Percentiles rank a stretch among this genome's conserved stretches.
Conservation (phyloP, 2,113 vertebrate species). For the Pseudorasbora parva region DNA sequence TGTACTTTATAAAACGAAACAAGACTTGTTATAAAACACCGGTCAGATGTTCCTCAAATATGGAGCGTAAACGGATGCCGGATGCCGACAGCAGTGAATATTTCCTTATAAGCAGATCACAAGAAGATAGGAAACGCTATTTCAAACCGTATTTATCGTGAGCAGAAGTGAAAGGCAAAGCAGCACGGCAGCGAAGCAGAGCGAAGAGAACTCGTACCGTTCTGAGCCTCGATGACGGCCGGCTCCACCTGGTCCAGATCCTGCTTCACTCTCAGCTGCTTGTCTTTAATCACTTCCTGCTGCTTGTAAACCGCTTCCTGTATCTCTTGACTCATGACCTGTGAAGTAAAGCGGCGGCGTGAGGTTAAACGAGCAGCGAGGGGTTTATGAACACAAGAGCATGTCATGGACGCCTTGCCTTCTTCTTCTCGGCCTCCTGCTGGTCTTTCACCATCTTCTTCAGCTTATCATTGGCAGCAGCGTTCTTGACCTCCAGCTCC, state of each 20-base stretch:
- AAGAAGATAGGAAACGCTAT: neutral
- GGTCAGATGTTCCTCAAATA: neutral
- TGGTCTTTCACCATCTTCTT: constrained; percentile 99
- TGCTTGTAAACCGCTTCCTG: constrained; percentile 96
- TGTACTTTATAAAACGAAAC: too few relatives aligned
- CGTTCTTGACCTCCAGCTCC: constrained; percentile 96
- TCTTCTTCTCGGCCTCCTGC: constrained; percentile 98
- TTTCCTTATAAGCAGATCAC: neutral
- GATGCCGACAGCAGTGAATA: neutral
- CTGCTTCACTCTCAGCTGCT: constrained; percentile 93
- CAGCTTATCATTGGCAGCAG: constrained; percentile 96
- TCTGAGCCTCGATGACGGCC: constrained; percentile 97
- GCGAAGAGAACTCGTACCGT: constrained; percentile 78
- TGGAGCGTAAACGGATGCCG: neutral
- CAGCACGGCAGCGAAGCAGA: neutral
- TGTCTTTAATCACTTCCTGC: constrained; percentile 96
- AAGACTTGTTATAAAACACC: too few relatives aligned
- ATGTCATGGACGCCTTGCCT: constrained; percentile 71
- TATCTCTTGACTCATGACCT: constrained; percentile 99
- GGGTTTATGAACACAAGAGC: neutral
- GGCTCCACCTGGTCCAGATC: constrained; percentile 98
- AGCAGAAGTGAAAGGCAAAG: neutral
- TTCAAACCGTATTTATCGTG: neutral
- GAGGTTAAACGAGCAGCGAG: neutral
- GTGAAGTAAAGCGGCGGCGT: neutral